These are phyloP conservation scores for Aurelia coerulea DNA, from an alignment of 30 jellyfish, hydroid and myxozoan species.

Conservation along the genomic window DNA sequence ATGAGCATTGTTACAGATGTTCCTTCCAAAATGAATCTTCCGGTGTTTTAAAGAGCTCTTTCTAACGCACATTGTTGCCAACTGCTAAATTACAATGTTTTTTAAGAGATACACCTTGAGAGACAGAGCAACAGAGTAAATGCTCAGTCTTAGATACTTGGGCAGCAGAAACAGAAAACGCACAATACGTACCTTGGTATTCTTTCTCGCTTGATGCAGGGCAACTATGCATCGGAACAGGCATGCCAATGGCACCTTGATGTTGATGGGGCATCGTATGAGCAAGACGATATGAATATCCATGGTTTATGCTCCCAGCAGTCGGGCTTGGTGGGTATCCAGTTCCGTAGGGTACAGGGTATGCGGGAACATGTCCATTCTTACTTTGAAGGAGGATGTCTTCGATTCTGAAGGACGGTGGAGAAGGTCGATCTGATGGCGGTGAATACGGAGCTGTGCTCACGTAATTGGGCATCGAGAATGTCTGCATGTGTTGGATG, in stretches of 20 bases:
- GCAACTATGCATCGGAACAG: slow-evolving; percentile 64
- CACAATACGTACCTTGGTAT: slow-evolving; percentile 71
- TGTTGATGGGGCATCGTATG: slow-evolving; percentile 74
- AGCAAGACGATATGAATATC: slow-evolving; percentile 56
- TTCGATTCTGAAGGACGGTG: slow-evolving; percentile 82
- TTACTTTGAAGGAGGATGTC: slow-evolving; percentile 80
- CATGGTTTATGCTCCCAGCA: slow-evolving; percentile 22
- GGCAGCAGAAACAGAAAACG: too few relatives aligned
- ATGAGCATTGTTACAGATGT: too few relatives aligned
- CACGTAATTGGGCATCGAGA: slow-evolving; percentile 55
- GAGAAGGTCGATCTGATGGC: slow-evolving; percentile 78
- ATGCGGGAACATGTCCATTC: slow-evolving; percentile 64
- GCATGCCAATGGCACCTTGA: slow-evolving; percentile 56
- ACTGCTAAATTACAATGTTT: too few relatives aligned
- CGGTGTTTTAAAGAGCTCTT: too few relatives aligned
- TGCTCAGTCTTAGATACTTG: too few relatives aligned
- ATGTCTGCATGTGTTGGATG: slow-evolving; percentile 18
- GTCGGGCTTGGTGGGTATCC: slow-evolving; percentile 57
- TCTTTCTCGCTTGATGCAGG: slow-evolving; percentile 65
- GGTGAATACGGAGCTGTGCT: slow-evolving; percentile 63
- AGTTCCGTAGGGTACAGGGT: slow-evolving; percentile 34
- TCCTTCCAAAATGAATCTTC: too few relatives aligned
- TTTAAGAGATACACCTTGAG: too few relatives aligned
- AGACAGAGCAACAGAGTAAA: too few relatives aligned
- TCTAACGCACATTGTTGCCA: too few relatives aligned